These are phyloP conservation scores for Meleagris gallopavo DNA, from an alignment of 2,113 vertebrate species.

Conservation along the genomic window DNA sequence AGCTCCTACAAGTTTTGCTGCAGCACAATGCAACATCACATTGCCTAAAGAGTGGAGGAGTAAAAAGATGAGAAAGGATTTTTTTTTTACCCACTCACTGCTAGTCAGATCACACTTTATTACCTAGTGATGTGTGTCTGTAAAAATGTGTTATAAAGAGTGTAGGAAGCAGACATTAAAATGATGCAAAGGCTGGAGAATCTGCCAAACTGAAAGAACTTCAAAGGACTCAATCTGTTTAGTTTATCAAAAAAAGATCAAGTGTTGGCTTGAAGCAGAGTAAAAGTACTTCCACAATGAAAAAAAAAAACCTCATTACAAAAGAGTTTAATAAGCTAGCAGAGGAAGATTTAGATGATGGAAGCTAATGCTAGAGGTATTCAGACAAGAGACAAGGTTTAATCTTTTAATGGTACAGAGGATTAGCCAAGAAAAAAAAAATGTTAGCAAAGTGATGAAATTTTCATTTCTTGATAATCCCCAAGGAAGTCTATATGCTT, in stretches of 20 bases:
- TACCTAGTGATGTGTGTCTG: background rate
- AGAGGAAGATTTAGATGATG: background rate
- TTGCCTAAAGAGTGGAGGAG: background rate
- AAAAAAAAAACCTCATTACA: background rate
- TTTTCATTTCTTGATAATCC: background rate
- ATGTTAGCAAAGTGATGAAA: background rate
- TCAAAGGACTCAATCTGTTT: slow-evolving; percentile 50
- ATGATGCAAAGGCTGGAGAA: slow-evolving; percentile 33
- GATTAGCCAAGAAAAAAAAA: background rate
- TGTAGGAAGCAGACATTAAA: background rate
- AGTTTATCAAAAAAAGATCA: slow-evolving; percentile 48
- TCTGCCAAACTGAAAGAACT: slow-evolving; percentile 32
- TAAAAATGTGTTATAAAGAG: background rate
- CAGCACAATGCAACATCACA: background rate
- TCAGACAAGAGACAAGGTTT: background rate
- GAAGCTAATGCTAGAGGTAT: background rate
- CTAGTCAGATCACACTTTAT: background rate
- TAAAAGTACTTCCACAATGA: background rate
- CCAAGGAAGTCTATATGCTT: background rate
- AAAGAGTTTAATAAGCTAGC: background rate
- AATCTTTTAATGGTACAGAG: background rate
- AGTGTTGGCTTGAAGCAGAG: slow-evolving; percentile 25
- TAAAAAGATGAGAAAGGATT: background rate
- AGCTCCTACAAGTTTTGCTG: background rate
- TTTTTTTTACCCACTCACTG: background rate